Evolutionary conservation across 2,888 invertebrate genomes (phyloP), one percentile per base, ranked within the genome.

Genomic region (Marasmarcha lunaedactyla): DNA sequence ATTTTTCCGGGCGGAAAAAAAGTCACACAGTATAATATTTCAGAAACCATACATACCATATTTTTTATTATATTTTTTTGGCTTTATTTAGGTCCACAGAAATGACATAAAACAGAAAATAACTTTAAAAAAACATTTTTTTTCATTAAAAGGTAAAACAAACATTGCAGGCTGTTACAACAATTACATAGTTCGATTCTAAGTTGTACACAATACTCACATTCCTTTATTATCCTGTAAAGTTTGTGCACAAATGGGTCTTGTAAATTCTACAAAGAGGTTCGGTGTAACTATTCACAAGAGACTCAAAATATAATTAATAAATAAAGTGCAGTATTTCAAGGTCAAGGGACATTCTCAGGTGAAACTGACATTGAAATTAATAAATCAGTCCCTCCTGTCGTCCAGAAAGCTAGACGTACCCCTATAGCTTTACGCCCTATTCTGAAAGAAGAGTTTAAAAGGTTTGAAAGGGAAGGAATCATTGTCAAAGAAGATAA

Each of bases 271-370:
- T 41, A 38, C n/a, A 33, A 38, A 27, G 20, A 25, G 7, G 36
- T 42, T 4, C 13, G 14, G 3, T 20, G 20, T 11, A 14, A 5
- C 2, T n/a, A 34, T 12, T 15, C 1, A 11, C 15, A 2, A 1
- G 33, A 33, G 1, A 10, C 15, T 11, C n/a, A 27, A 6, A 13
- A 15, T 0, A 42, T 44, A 1, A 39, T 45, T 10, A n/a, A 42
- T n/a, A 33, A 43, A 11, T 42, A 40, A 35, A 7, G 4, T 4
- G 14, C 38, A 35, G 42, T 46, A 7, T 43, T 46, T 33, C 35
- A 39, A 11, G 44, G 42, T 1, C 25, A 38, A 15, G 44, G 44
- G 2, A 33, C 15, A 2, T 37, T 46, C 10, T 13, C 41, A 14
- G 46, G 42, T 9, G 36, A 38, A 27, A 30, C 38, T 9, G 15